Conservation (phyloP, 2,113 vertebrate species). For the Acrocephalus arundinaceus region DNA sequence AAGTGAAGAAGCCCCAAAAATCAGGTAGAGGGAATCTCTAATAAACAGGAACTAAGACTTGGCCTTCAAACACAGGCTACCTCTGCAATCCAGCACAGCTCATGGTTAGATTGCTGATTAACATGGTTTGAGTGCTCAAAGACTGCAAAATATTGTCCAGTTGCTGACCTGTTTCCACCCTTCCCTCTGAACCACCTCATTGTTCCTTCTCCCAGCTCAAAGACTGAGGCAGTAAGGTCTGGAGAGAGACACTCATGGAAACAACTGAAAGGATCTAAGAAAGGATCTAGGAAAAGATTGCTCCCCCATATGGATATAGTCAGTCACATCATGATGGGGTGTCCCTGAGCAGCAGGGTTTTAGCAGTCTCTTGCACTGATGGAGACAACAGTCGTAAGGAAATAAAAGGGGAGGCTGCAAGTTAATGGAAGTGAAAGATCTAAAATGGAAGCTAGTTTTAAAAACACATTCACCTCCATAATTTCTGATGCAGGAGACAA, state of each 20-base stretch:
- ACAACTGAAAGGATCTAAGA: not conserved
- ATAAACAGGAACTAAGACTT: not conserved
- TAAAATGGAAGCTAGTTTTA: not conserved
- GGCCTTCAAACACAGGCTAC: not conserved
- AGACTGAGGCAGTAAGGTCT: not conserved
- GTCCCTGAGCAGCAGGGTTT: not conserved
- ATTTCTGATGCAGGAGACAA: not conserved
- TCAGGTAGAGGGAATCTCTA: not conserved
- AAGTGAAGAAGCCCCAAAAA: not conserved
- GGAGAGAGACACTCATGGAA: not conserved
- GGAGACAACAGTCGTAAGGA: not conserved
- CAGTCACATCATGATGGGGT: not conserved
- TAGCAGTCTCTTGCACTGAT: not conserved
- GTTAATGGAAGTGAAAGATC: not conserved
- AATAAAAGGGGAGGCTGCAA: not conserved
- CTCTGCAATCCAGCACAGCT: not conserved
- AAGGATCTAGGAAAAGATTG: not conserved
- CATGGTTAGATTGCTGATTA: not conserved
- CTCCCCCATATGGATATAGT: not conserved
- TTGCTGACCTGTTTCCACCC: not conserved
- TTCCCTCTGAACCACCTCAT: not conserved
- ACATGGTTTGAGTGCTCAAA: not conserved
- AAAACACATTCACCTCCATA: not conserved
- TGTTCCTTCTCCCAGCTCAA: not conserved
- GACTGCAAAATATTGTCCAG: accelerated